These are phyloP conservation scores for Setipinna tenuifilis DNA, from an alignment of 2,797 vertebrate species.

Conservation along the genomic window DNA sequence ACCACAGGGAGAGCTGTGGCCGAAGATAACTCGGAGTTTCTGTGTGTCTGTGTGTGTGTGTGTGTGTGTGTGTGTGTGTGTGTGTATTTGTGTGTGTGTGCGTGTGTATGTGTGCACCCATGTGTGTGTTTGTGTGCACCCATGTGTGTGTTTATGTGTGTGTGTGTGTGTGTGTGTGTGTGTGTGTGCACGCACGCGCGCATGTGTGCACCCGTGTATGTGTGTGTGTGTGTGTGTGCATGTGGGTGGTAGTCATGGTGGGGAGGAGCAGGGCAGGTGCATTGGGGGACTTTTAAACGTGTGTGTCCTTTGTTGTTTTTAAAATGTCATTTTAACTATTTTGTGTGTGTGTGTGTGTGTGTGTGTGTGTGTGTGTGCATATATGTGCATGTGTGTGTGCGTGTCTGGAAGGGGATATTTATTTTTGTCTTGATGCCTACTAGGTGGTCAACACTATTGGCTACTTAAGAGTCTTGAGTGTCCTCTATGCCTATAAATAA, in stretches of 20 bases:
- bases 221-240: not conserved
- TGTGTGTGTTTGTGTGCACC: not conserved
- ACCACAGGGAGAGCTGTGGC: slow-evolving; percentile 38
- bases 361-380: slow-evolving; percentile 22
- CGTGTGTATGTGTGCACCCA: slow-evolving; percentile 6
- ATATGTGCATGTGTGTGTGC: slow-evolving; percentile 22
- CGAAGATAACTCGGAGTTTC: slow-evolving; percentile 38
- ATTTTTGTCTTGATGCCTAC: not conserved
- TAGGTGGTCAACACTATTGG: not conserved
- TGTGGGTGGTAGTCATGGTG: not conserved
- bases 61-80: slow-evolving; percentile 25
- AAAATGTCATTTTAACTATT: no score
- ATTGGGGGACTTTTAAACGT: no score
- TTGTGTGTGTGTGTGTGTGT: no score
- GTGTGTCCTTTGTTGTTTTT: no score
- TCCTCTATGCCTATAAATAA: not conserved
- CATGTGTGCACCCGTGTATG: not conserved
- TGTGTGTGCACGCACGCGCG: not conserved
- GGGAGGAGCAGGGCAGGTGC: no score
- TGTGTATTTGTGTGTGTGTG: slow-evolving; percentile 27
- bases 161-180: not conserved
- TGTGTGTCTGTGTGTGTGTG: not conserved
- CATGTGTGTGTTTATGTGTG: slow-evolving; percentile 18
- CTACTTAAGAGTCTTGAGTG: not conserved
- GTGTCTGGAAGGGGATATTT: slow-evolving; percentile 27